phyloP scores from a whole-genome alignment of 2,888 invertebrate species.

The Mongoloraphidia duomilia region DNA sequence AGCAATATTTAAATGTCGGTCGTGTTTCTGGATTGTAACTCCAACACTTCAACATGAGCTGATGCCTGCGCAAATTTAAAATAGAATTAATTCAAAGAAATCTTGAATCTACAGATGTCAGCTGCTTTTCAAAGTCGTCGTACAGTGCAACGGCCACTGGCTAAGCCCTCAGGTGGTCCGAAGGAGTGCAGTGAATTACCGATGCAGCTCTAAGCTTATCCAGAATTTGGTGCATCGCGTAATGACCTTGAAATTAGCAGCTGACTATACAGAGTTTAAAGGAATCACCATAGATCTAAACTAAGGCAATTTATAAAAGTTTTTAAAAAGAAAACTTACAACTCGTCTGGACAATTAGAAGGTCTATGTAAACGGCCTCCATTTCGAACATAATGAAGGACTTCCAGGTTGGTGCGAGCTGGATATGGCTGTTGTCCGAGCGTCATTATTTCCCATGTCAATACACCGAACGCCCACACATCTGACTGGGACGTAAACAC shows the following conservation, averaged over 20 bases:
- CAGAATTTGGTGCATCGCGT: no score
- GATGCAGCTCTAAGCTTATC: no score
- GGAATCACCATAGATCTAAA: no score
- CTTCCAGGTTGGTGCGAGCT: conserved; percentile 82
- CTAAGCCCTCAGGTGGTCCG: no score
- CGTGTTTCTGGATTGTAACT: conserved; percentile 65
- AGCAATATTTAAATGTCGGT: conserved; percentile 74
- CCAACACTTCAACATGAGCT: conserved; percentile 82
- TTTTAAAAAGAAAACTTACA: conserved; percentile 41
- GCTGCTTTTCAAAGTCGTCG: no score
- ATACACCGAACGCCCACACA: conserved; percentile 89
- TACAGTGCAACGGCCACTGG: no score
- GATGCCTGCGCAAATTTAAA: conserved; percentile 41
- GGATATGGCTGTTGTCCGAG: conserved; percentile 95
- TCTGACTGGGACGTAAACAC: conserved; percentile 94
- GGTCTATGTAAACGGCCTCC: conserved; percentile 77
- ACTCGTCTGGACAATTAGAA: conserved; percentile 64
- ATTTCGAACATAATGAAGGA: conserved; percentile 73
- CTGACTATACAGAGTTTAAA: no score
- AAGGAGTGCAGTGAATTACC: no score
- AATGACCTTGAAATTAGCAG: no score
- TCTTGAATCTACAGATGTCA: no score
- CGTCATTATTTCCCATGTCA: conserved; percentile 95
- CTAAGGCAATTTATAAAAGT: no score
- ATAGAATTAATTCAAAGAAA: no score